Conservation (phyloP, 2,113 vertebrate species). For the Tiliqua scincoides region DNA sequence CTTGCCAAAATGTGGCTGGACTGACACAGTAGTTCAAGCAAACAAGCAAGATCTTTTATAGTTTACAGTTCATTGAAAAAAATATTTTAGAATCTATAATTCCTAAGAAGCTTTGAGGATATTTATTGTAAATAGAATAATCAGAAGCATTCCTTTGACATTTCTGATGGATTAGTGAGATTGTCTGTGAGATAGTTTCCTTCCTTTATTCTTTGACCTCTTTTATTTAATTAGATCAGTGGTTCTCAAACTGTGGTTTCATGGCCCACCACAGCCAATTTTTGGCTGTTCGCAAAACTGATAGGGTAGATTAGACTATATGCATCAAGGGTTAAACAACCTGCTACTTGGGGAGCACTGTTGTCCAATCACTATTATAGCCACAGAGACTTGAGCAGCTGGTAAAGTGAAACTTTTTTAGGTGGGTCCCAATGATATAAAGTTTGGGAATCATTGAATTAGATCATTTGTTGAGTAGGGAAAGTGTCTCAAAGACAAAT, state of each 20-base stretch:
- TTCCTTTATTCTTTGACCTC: background rate
- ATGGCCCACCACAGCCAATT: too few species aligned
- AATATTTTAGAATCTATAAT: background rate
- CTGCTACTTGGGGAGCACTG: too few species aligned
- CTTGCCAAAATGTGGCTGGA: slow-evolving; percentile 6
- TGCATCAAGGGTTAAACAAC: too few species aligned
- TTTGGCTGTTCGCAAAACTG: too few species aligned
- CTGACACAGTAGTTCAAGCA: slow-evolving; percentile 15
- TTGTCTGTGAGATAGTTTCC: background rate
- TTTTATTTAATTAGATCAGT: background rate
- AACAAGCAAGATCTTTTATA: background rate
- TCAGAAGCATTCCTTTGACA: background rate
- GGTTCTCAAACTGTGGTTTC: too few species aligned
- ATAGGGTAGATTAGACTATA: too few species aligned
- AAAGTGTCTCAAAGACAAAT: background rate
- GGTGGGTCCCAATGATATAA: too few species aligned
- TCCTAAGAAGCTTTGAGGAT: background rate
- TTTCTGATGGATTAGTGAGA: background rate
- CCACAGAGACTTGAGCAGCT: too few species aligned
- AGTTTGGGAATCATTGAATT: too few species aligned
- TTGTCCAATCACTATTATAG: too few species aligned
- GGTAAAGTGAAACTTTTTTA: too few species aligned
- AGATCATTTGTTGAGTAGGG: background rate
- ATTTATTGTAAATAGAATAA: background rate
- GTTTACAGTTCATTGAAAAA: background rate